Conservation (phyloP, 2,113 vertebrate genomes). For the Psilopsiagon aurifrons region DNA sequence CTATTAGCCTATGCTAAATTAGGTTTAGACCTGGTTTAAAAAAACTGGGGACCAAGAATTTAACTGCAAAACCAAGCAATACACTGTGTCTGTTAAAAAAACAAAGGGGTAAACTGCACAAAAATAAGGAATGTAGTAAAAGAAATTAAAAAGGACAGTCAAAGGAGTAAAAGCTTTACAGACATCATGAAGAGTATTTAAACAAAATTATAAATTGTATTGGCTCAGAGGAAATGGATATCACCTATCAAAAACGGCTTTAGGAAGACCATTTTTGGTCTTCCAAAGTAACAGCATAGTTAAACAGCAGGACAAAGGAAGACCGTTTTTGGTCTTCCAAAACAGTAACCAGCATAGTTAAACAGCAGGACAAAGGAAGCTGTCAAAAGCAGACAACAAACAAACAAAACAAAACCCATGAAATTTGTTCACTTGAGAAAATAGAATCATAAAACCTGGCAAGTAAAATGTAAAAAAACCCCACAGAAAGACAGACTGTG, state of each 20-base stretch:
- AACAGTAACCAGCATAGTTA: not conserved
- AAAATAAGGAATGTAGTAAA: not conserved
- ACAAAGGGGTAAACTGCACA: not conserved
- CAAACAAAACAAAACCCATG: not conserved
- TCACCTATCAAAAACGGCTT: constrained; percentile 17
- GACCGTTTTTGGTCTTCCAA: too few species aligned
- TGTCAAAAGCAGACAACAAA: not conserved
- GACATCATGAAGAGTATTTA: not conserved
- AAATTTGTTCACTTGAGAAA: not conserved
- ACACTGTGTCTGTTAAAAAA: not conserved
- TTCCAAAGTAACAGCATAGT: not conserved
- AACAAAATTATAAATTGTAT: constrained; percentile 17
- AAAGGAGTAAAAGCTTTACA: constrained; percentile 15
- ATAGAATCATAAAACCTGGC: not conserved
- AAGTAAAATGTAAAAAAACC: not conserved
- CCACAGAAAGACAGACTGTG: not conserved
- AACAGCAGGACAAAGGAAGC: not conserved
- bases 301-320: constrained; percentile 6
- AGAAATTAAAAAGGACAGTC: not conserved
- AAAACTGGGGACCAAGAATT: not conserved
- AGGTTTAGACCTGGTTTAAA: not conserved
- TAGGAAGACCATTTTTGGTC: not conserved
- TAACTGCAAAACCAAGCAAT: not conserved
- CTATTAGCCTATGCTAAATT: not conserved
- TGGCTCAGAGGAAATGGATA: constrained; percentile 16